Conservation (phyloP, 2,113 vertebrate species). For the Porphyrio hochstetteri region DNA sequence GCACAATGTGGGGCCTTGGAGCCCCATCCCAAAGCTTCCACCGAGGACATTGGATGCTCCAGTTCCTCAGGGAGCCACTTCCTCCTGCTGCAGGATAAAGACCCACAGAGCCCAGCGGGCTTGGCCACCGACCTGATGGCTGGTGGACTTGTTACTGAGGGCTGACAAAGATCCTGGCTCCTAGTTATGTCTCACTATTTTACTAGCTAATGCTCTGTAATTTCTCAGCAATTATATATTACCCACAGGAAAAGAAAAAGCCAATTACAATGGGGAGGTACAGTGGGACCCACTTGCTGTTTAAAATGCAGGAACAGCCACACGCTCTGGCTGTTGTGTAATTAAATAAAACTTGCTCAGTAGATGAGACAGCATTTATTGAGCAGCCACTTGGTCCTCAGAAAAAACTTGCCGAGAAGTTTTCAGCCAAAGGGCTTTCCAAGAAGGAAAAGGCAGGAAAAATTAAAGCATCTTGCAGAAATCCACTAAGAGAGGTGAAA, state of each 20-base stretch:
- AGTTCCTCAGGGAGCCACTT: neutral
- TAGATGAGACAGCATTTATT: neutral
- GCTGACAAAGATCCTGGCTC: rapidly evolving
- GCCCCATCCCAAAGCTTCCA: neutral
- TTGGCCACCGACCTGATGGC: neutral
- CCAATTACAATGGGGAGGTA: neutral
- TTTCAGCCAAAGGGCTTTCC: neutral
- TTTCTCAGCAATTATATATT: neutral
- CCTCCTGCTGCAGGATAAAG: neutral
- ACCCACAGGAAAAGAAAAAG: neutral
- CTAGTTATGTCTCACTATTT: neutral
- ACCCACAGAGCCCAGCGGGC: neutral
- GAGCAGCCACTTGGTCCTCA: neutral
- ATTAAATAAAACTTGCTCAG: neutral
- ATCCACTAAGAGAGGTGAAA: neutral
- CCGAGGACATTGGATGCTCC: rapidly evolving
- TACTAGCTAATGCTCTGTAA: neutral
- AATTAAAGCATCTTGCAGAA: neutral
- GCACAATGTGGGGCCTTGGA: neutral
- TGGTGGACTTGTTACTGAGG: rapidly evolving
- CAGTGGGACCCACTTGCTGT: neutral
- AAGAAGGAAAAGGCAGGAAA: neutral
- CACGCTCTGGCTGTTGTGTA: neutral
- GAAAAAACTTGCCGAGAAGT: neutral
- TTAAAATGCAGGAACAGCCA: conserved; percentile 4